Base-by-base conservation (phyloP, 2,888 invertebrate species). In the Drosophila monieri region DNA sequence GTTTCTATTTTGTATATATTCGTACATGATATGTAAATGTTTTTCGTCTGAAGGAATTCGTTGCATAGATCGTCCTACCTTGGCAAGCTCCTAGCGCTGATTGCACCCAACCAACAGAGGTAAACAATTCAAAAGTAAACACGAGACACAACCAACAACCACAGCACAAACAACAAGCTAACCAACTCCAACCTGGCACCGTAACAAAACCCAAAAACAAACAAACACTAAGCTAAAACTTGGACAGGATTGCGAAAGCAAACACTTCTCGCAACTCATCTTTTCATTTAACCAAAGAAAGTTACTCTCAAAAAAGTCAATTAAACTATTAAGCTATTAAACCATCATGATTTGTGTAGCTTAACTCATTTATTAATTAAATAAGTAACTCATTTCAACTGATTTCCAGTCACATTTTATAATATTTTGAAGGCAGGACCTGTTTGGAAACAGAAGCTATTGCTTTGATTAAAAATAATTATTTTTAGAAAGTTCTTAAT, bases 11-110 rank as follows among this genome's bases (percentile, higher is more conserved):
- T 47, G 39, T 43, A 35, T 30, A 25, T 49, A 14, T 6, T 14
- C 14, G 37, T 41, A 18, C 35, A 64, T 62, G 51, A 27, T 48
- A 37, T 64, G 62, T 62, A 51, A 21, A 62, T 64, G 51, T 44
- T 44, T 64, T 43, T 27, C 49, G 51, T 62, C 64, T 62, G 59
- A 60, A 62, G 62, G 41, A 64, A 62, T 64, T 51, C 62, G 51
- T 62, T 62, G 65, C 62, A 62, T 64, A 62, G 65, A 39, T 35
- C 62, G 65, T 62, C 62, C 65, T 62, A 64, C 64, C 27, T 62
- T 51, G 62, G 62, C 62, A 62, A 62, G 44, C 62, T 62, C 51
- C 43, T 62, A 64, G 64, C 51, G 44, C 43, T 62, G 62, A 62
- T 62, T 62, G 64, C 62, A 62, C 62, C 62, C 65, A 62, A 62